Evolutionary conservation across 2,888 invertebrate species (phyloP).

Genomic region (Napeogenes inachia): DNA sequence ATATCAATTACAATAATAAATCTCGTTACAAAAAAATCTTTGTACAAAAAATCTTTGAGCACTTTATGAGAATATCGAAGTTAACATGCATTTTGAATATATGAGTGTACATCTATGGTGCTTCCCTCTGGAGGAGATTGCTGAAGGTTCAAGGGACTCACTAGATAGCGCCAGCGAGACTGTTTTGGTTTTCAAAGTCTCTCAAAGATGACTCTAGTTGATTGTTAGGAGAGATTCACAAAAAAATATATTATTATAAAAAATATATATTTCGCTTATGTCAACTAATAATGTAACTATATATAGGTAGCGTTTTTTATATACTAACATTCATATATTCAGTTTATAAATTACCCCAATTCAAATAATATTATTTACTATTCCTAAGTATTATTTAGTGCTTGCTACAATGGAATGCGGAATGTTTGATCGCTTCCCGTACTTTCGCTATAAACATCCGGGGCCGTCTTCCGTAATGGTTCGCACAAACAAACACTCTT

Average conservation of each 20-base stretch:
- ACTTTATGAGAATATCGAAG: too few relatives aligned
- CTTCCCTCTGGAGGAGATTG: constrained; percentile 20
- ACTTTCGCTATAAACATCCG: constrained; percentile 71
- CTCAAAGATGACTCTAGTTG: constrained; percentile 25
- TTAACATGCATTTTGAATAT: not conserved
- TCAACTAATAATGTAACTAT: too few relatives aligned
- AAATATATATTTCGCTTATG: too few relatives aligned
- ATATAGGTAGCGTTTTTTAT: not conserved
- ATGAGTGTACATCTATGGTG: constrained; percentile 6
- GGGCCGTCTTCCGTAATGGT: constrained; percentile 46
- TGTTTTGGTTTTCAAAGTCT: constrained; percentile 3
- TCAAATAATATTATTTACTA: too few relatives aligned
- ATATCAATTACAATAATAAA: too few relatives aligned
- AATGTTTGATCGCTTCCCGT: constrained; percentile 61
- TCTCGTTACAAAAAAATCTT: too few relatives aligned
- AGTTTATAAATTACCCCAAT: too few relatives aligned
- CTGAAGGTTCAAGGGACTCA: constrained; percentile 1
- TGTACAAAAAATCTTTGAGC: too few relatives aligned
- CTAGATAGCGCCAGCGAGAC: constrained; percentile 24
- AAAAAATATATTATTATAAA: too few relatives aligned
- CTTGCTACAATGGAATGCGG: constrained; percentile 57
- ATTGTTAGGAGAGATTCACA: not conserved
- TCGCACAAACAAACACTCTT: constrained; percentile 22
- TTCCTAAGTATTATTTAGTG: constrained; percentile 1
- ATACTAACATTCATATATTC: too few relatives aligned